Evolutionary conservation across 2,113 vertebrate species (phyloP), one percentile per base, ranked within the genome.

Genomic region (Passerina amoena): DNA sequence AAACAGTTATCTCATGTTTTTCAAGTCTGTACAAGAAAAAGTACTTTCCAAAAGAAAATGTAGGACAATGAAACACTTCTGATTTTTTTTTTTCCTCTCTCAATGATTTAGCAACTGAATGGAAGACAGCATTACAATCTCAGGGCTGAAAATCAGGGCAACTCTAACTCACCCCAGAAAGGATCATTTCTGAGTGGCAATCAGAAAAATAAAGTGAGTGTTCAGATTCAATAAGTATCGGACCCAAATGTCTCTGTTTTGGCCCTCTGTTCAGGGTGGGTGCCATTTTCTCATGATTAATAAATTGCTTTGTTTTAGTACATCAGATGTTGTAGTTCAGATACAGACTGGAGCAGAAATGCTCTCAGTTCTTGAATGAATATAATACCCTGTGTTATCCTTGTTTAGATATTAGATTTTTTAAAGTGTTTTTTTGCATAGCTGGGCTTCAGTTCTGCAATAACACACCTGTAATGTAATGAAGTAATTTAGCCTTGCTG

Each of bases 111-210:
- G 96, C 92, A 98, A 86, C 97, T 98, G 82, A 98, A 98, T 96
- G 98, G 98, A 96, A 98, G 98, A 86, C 98, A 98, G 7, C 92
- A 96, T 31, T 95, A 92, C 61, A 97, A 70, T 95, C 96, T 96
- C 96, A 98, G 98, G 96, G 94, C 96, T 22, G 97, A 98, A 82
- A 96, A 98, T 92, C 98, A 98, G 94, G 98, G 97, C 82, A 98
- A 96, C 97, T 97, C 95, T 88, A 97, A 90, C 95, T 98, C 97
- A 66, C 97, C 97, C 53, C 97, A 98, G 47, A 98, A 98, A 91
- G 97, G 95, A 92, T 96, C 97, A 31, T 88, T 90, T 96, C 61
- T 92, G 76, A 94, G 90, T 89, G 94, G 94, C 70, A 96, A 90
- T 95, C 98, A 98, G 81, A 99, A 98, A 92, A 93, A 96, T 42